These are phyloP conservation scores for Sparidentex hasta DNA, from an alignment of 2,797 vertebrate genomes.

Conservation along the genomic window DNA sequence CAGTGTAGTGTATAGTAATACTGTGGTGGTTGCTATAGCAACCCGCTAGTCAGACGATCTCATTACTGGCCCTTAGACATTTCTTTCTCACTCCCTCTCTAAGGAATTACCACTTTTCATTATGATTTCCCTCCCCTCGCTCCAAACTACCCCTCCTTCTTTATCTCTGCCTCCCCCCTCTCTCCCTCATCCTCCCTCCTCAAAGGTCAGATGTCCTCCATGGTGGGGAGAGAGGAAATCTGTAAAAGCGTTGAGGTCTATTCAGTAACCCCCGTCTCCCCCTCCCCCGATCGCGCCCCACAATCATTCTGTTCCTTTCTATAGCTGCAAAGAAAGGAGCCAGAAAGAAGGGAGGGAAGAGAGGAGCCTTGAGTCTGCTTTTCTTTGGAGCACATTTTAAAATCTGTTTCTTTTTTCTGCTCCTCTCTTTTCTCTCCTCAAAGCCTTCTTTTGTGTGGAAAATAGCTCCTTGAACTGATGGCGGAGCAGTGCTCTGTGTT, in stretches of 20 bases:
- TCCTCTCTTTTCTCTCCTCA: slow-evolving; percentile 77
- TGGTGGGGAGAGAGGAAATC: slow-evolving; percentile 92
- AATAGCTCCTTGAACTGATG: slow-evolving; percentile 83
- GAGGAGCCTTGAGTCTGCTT: slow-evolving; percentile 78
- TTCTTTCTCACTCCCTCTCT: slow-evolving; percentile 92
- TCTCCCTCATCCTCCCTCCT: slow-evolving; percentile 74
- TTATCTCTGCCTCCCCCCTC: slow-evolving; percentile 76
- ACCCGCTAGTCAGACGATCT: slow-evolving; percentile 96
- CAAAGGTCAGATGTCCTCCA: slow-evolving; percentile 98
- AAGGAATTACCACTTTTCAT: slow-evolving; percentile 86
- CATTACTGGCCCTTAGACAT: slow-evolving; percentile 97
- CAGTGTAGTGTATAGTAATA: slow-evolving; percentile 94
- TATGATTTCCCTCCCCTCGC: slow-evolving; percentile 79
- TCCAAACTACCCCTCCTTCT: slow-evolving; percentile 91
- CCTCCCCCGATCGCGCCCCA: slow-evolving; percentile 85
- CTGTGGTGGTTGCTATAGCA: slow-evolving; percentile 92
- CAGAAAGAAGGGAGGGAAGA: slow-evolving; percentile 76
- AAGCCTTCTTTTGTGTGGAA: slow-evolving; percentile 84
- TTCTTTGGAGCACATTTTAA: slow-evolving; percentile 82
- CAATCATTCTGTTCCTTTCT: slow-evolving; percentile 93
- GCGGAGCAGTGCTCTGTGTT: slow-evolving; percentile 68
- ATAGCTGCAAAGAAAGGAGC: slow-evolving; percentile 78
- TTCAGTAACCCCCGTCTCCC: slow-evolving; percentile 89
- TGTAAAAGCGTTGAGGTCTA: slow-evolving; percentile 92
- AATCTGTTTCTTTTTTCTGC: slow-evolving; percentile 81